A percentile compares a stretch with the other conserved stretches of the same genome.
phyloP scores from a whole-genome alignment of 2,113 vertebrate species.

The Scatophagus argus region DNA sequence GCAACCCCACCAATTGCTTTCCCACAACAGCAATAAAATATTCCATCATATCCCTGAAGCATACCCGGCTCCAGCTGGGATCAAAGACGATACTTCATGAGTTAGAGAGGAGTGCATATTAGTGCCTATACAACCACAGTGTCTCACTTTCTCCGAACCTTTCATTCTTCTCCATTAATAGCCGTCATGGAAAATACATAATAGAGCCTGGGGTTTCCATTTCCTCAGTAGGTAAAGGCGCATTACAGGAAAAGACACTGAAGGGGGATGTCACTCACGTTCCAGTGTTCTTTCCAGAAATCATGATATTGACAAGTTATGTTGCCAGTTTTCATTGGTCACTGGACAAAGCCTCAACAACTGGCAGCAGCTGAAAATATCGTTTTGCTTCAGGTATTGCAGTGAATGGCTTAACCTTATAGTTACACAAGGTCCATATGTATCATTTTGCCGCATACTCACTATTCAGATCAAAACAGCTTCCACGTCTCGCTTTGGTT shows the following conservation, averaged over 20 bases:
- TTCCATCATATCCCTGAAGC: slow-evolving; percentile 78
- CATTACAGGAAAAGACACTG: slow-evolving; percentile 23
- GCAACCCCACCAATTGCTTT: slow-evolving; percentile 56
- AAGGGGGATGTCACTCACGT: not conserved
- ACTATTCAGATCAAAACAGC: slow-evolving; percentile 59
- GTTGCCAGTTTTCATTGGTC: not conserved
- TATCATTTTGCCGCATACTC: slow-evolving; percentile 37
- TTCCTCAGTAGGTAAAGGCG: slow-evolving; percentile 46
- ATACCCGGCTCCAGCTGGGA: slow-evolving; percentile 77
- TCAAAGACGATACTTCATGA: slow-evolving; percentile 76
- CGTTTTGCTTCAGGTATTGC: not conserved
- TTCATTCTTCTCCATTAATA: slow-evolving; percentile 71
- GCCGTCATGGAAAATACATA: slow-evolving; percentile 52
- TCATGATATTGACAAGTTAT: not conserved
- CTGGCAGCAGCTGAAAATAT: not conserved
- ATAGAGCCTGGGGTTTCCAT: slow-evolving; percentile 50
- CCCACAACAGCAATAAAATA: slow-evolving; percentile 77
- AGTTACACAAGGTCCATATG: slow-evolving; percentile 20
- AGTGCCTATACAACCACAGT: slow-evolving; percentile 43
- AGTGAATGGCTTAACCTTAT: not conserved
- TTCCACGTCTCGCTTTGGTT: slow-evolving; percentile 18
- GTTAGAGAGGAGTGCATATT: slow-evolving; percentile 62
- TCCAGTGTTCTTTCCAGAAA: not conserved
- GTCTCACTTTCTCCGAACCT: slow-evolving; percentile 49
- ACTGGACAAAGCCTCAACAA: slow-evolving; percentile 1